Evolutionary conservation across 2,797 vertebrate species (phyloP).

Genomic region (Carcharodon carcharias): DNA sequence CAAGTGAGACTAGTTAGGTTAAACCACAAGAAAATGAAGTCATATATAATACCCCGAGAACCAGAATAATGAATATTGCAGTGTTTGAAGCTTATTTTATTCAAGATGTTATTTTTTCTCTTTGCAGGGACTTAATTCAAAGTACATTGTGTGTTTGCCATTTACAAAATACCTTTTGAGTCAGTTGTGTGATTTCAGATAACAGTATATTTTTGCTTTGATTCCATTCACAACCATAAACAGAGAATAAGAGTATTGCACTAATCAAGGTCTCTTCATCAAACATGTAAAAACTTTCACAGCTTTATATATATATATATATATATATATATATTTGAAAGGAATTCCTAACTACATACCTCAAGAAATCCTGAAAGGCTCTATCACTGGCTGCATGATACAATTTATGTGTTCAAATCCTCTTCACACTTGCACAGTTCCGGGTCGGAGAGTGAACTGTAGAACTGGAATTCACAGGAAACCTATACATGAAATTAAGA

Average conservation of each 20-base stretch:
- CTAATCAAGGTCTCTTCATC: constrained; percentile 30
- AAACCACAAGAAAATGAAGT: constrained; percentile 40
- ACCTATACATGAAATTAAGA: too few relatives aligned
- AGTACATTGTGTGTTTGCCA: background rate
- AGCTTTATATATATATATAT: background rate
- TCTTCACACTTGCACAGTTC: background rate
- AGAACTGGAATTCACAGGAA: too few relatives aligned
- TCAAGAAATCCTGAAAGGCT: background rate
- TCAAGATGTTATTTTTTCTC: background rate
- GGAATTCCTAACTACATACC: background rate
- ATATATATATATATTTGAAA: background rate
- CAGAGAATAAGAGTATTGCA: background rate
- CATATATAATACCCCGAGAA: background rate
- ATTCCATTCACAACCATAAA: constrained; percentile 12
- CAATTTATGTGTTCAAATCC: background rate
- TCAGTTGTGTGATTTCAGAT: background rate
- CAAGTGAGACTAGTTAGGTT: constrained; percentile 46
- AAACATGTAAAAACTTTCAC: background rate
- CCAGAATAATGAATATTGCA: background rate
- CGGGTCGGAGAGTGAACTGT: background rate
- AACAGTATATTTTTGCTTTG: constrained; percentile 21
- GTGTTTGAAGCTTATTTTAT: background rate
- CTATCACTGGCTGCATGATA: background rate
- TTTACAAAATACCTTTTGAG: background rate
- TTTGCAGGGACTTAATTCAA: background rate